Base-by-base conservation (phyloP, 2,888 invertebrate genomes). In the Ectemnius cavifrons region DNA sequence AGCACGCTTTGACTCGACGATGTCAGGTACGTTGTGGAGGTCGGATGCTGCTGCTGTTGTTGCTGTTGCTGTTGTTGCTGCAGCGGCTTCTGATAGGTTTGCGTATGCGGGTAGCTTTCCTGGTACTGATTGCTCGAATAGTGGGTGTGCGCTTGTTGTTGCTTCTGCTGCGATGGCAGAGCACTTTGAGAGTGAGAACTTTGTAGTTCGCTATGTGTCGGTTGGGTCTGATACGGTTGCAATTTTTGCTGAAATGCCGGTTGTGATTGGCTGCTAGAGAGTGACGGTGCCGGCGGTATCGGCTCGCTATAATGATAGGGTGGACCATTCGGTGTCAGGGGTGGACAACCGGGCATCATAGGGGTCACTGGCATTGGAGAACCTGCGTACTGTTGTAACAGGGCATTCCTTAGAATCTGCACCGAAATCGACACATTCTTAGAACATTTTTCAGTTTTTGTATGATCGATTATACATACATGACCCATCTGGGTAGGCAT, bases 251-350 rank as follows among this genome's bases (percentile, higher is more conserved):
- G 90, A 80, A 90, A 90, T 37, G 88, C 90, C 14, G 90, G 89
- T 63, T 91, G 90, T 23, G 90, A 90, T 71, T 91, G 91, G 67
- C 89, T 89, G 27, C 87, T 88, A 18, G 90, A 89, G 56, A 90
- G 84, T 81, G 86, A 90, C 67, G 82, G 91, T 81, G 91, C 92
- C 89, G 85, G 92, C 87, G 91, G 94, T 92, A 87, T 90, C 20
- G 90, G 93, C 91, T 91, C 94, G 92, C 79, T 93, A 92, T 91
- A 93, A 89, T 88, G 93, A 92, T 90, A 93, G 90, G 88, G 93
- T 90, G 91, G 94, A 91, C 84, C 91, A 73, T 90, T 91, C 56
- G 91, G 91, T 56, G 91, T 90, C 73, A 90, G 68, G 2, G 89
- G 86, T 58, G 89, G 89, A 82, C 90, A 90, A 16, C 90, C 90